These are phyloP conservation scores for Bufotes viridis DNA, from an alignment of 2,797 vertebrate genomes.

Conservation along the genomic window DNA sequence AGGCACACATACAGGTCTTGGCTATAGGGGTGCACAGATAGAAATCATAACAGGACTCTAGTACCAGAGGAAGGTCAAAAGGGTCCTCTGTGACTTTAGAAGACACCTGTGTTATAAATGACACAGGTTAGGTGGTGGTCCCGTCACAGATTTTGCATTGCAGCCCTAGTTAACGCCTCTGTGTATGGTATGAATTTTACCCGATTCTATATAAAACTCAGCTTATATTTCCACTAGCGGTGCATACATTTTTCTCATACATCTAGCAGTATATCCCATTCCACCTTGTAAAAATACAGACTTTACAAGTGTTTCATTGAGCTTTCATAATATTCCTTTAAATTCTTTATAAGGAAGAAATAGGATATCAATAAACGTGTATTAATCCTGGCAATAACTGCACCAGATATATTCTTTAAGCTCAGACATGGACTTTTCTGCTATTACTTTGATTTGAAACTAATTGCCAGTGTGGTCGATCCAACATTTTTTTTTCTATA, in stretches of 20 bases:
- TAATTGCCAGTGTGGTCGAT: conserved; percentile 18
- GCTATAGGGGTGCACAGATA: background rate
- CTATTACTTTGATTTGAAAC: conserved; percentile 52
- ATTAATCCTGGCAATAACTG: conserved; percentile 49
- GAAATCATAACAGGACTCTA: background rate
- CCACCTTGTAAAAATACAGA: conserved; percentile 24
- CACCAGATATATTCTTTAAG: conserved; percentile 1
- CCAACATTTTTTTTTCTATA: conserved; percentile 15
- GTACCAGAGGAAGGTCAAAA: background rate
- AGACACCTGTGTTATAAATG: background rate
- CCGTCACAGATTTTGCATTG: background rate
- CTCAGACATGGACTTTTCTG: conserved; percentile 1
- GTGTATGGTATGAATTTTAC: background rate
- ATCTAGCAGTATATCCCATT: background rate
- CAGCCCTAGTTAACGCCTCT: background rate
- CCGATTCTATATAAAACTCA: background rate
- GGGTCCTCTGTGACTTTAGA: background rate
- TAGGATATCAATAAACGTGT: conserved; percentile 52
- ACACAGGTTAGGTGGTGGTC: background rate
- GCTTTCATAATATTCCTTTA: conserved; percentile 17
- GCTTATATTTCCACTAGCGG: background rate
- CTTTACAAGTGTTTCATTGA: conserved; percentile 43
- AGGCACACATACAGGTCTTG: no score
- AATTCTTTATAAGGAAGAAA: conserved; percentile 22
- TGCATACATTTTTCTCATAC: background rate